A percentile compares a stretch with the other conserved stretches of the same genome.
Evolutionary conservation across 2,888 invertebrate genomes (phyloP).

Genomic region (Ormyrus thymus): DNA sequence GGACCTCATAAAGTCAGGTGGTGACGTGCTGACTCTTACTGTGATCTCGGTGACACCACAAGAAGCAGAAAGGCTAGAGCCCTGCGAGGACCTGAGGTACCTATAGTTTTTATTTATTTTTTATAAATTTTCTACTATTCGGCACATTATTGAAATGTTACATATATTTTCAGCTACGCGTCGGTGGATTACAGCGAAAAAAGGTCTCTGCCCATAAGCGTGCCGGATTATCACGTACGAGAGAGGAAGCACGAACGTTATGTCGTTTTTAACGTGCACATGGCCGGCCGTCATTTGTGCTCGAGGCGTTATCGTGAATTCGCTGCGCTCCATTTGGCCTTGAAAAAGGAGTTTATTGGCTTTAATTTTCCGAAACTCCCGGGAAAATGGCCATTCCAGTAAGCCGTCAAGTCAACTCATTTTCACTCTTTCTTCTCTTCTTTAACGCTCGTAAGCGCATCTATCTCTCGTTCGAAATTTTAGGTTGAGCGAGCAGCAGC

Average conservation of each 20-base stretch:
- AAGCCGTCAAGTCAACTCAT: slow-evolving; percentile 60
- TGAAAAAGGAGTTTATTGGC: slow-evolving; percentile 95
- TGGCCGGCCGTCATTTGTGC: slow-evolving; percentile 98
- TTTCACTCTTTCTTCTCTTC: not conserved
- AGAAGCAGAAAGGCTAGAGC: slow-evolving; percentile 79
- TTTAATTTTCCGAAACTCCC: slow-evolving; percentile 98
- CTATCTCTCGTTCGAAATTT: not conserved
- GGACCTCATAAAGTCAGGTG: slow-evolving; percentile 98
- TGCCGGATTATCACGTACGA: slow-evolving; percentile 96
- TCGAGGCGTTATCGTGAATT: slow-evolving; percentile 98
- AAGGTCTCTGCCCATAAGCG: slow-evolving; percentile 89
- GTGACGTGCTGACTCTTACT: slow-evolving; percentile 95
- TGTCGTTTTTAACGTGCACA: slow-evolving; percentile 98
- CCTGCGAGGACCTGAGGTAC: slow-evolving; percentile 73
- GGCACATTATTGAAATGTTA: no score
- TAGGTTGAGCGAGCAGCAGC: slow-evolving; percentile 93
- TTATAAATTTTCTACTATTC: no score
- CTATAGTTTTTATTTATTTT: not conserved
- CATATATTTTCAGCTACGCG: slow-evolving; percentile 78
- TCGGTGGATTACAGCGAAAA: slow-evolving; percentile 96
- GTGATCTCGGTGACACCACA: slow-evolving; percentile 96
- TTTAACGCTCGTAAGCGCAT: not conserved
- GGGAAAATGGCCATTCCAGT: slow-evolving; percentile 98
- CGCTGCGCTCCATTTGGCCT: slow-evolving; percentile 88
- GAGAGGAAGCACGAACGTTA: slow-evolving; percentile 92